A percentile compares a stretch with the other conserved stretches of the same genome.
Evolutionary conservation across 2,113 vertebrate species (phyloP).

Genomic region (Caretta caretta): DNA sequence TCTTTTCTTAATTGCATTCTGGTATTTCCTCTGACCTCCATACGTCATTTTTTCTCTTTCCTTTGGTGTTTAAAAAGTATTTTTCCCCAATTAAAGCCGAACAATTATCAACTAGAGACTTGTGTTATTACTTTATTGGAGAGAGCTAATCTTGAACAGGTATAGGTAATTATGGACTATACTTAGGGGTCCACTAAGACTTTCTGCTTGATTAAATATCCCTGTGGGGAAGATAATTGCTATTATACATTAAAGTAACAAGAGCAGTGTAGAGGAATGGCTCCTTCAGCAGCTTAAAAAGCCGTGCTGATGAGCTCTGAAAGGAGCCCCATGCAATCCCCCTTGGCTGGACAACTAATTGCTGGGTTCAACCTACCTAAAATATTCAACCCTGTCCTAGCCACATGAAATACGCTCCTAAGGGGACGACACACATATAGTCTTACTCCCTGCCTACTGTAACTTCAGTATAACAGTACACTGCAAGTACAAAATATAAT

Average conservation of each 20-base stretch:
- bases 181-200: slow-evolving; percentile 29
- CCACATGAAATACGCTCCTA: background rate
- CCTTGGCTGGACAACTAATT: background rate
- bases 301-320: background rate
- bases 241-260: slow-evolving; percentile 23
- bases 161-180: slow-evolving; percentile 40
- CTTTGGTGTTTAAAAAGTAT: background rate
- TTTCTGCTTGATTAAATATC: slow-evolving; percentile 50
- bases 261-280: background rate
- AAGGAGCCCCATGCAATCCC: background rate
- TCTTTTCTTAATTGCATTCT: background rate
- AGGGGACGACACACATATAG: background rate
- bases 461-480: background rate
- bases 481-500: background rate
- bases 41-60: background rate
- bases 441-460: background rate
- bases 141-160: slow-evolving; percentile 30
- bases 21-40: background rate
- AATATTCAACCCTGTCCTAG: background rate
- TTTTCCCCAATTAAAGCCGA: slow-evolving; percentile 6
- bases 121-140: slow-evolving; percentile 17
- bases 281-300: background rate
- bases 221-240: slow-evolving; percentile 61
- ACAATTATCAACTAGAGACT: slow-evolving; percentile 5
- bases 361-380: background rate